Conservation (phyloP, 2,797 vertebrate species). For the Thunnus albacares region DNA sequence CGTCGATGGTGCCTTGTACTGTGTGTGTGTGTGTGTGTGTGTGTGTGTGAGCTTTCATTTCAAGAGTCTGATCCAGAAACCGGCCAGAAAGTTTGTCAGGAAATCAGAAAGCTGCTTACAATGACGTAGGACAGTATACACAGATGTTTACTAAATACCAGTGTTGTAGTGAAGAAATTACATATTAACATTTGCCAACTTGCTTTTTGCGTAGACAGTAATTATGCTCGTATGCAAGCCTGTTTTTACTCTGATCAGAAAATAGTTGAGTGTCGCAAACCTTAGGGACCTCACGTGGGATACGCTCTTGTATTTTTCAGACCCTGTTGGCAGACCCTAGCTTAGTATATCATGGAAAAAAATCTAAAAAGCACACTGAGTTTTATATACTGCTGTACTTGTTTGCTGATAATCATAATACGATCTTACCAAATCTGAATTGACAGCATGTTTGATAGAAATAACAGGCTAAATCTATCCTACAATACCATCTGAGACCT, state of each 20-base stretch:
- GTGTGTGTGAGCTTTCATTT: background rate
- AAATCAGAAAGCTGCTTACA: conserved; percentile 24
- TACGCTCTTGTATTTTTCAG: background rate
- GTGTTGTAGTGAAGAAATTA: conserved; percentile 20
- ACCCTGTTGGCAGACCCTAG: too few relatives aligned
- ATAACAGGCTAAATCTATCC: background rate
- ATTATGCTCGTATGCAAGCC: conserved; percentile 10
- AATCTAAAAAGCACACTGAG: background rate
- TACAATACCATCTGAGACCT: background rate
- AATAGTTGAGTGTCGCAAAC: background rate
- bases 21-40: background rate
- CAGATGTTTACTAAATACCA: conserved; percentile 45
- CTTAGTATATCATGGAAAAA: background rate
- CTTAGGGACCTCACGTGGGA: background rate
- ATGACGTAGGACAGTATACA: conserved; percentile 12
- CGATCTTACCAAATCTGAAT: background rate
- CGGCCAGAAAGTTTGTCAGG: background rate
- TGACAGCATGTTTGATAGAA: background rate
- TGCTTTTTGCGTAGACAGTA: conserved; percentile 27
- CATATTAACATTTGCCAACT: conserved; percentile 26
- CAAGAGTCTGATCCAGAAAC: conserved; percentile 12
- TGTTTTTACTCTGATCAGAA: conserved; percentile 23
- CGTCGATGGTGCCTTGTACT: background rate
- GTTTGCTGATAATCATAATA: background rate
- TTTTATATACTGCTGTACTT: background rate